Conservation (phyloP, 1,140 invertebrate species). For the Lepidotrigona ventralis region DNA sequence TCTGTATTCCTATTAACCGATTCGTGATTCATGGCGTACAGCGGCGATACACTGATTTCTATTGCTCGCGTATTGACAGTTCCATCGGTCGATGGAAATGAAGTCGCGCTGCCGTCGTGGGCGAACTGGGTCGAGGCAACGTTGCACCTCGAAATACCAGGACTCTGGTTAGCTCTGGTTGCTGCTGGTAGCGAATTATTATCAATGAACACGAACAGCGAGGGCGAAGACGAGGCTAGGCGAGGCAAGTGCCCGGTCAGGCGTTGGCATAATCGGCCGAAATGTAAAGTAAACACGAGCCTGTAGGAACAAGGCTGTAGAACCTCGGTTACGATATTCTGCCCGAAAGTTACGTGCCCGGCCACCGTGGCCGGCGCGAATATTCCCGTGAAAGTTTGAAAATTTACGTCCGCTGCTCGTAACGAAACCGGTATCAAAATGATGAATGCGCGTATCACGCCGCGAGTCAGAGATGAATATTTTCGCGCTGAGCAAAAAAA, state of each 20-base stretch:
- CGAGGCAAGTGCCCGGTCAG: not conserved
- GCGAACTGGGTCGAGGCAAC: not conserved
- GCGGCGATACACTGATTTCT: conserved; percentile 24
- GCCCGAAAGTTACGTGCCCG: conserved; percentile 47
- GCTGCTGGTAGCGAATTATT: conserved; percentile 19
- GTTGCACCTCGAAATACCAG: not conserved
- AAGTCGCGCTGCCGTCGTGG: not conserved
- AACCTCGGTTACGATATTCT: not conserved
- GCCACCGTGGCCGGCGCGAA: conserved; percentile 23
- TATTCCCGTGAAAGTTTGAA: conserved; percentile 33
- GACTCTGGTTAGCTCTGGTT: not conserved
- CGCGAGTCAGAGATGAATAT: conserved; percentile 48
- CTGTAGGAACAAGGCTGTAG: not conserved
- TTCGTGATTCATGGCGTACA: not conserved
- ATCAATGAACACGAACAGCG: conserved; percentile 33
- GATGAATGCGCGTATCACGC: conserved; percentile 56
- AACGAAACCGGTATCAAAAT: conserved; percentile 56
- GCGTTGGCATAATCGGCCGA: conserved; percentile 15
- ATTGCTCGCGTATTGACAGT: conserved; percentile 26
- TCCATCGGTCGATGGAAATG: conserved; percentile 34
- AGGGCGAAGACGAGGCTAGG: not conserved
- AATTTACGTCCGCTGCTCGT: conserved; percentile 49
- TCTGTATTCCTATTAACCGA: conserved; percentile 18
- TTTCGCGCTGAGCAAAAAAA: conserved; percentile 18
- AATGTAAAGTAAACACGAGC: conserved; percentile 13